Percentiles rank a stretch among this genome's conserved stretches.
These are phyloP conservation scores for Lucilia sericata DNA, from an alignment of 1,140 invertebrate species.

Conservation along the genomic window DNA sequence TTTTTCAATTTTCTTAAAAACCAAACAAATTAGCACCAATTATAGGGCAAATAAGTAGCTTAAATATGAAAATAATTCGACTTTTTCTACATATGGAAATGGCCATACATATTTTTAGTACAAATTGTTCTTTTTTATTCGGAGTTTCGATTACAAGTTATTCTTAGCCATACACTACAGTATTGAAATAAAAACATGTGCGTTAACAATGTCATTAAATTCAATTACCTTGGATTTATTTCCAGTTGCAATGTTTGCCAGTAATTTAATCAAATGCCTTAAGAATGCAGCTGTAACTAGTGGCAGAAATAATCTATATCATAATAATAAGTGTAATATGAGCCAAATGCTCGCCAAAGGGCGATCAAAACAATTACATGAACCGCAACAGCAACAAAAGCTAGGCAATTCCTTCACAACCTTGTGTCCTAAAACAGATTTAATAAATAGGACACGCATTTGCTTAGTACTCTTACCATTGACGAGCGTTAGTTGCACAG, in stretches of 20 bases:
- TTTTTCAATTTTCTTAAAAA: too few species aligned
- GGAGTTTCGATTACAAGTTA: too few species aligned
- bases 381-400: neutral
- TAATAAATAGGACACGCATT: conserved; percentile 49
- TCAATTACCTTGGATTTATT: conserved; percentile 1
- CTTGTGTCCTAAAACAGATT: neutral
- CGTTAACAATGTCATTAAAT: neutral
- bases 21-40: too few species aligned
- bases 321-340: neutral
- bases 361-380: neutral
- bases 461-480: conserved; percentile 58
- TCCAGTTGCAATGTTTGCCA: conserved; percentile 47
- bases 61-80: too few species aligned
- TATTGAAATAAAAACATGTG: too few species aligned
- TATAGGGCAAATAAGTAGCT: too few species aligned
- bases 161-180: too few species aligned
- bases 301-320: neutral
- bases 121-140: too few species aligned
- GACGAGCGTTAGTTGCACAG: conserved; percentile 51
- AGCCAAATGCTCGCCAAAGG: conserved; percentile 6
- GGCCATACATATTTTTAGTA: too few species aligned
- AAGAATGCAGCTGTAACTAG: neutral
- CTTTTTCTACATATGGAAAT: too few species aligned
- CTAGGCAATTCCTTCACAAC: too few species aligned
- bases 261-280: conserved; percentile 29